A percentile compares a stretch with the other conserved stretches of the same genome.
These are phyloP conservation scores for Natrix natrix DNA, from an alignment of 2,797 vertebrate genomes.

Conservation along the genomic window DNA sequence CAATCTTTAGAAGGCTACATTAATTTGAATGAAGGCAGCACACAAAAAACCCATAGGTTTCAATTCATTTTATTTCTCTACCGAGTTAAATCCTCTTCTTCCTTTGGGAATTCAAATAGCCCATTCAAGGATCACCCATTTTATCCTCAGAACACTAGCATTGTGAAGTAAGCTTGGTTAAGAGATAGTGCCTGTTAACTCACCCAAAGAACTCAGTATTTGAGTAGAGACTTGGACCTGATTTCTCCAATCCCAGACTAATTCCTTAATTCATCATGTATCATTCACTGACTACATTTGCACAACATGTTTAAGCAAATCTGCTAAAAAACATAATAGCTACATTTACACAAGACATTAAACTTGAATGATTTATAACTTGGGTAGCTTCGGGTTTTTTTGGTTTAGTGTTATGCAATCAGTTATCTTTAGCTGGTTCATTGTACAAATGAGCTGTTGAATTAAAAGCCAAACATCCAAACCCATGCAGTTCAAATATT, in stretches of 20 bases:
- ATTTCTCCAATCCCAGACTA: not conserved
- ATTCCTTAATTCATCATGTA: not conserved
- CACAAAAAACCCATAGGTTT: not conserved
- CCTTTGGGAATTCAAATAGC: not conserved
- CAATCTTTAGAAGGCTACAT: not conserved
- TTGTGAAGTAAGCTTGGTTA: not conserved
- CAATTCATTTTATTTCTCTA: not conserved
- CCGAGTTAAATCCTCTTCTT: not conserved
- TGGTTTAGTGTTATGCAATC: not conserved
- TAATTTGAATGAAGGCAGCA: not conserved
- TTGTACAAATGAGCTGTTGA: not conserved
- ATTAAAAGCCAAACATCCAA: not conserved
- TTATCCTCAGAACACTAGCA: not conserved
- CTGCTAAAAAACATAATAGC: not conserved
- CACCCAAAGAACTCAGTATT: not conserved
- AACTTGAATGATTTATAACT: not conserved
- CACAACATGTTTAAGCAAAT: not conserved
- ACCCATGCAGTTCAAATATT: not conserved
- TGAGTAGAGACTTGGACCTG: not conserved
- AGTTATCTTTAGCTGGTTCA: not conserved
- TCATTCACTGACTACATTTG: not conserved
- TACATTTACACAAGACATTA: not conserved
- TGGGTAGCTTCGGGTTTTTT: not conserved
- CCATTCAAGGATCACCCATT: not conserved
- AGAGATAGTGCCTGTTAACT: not conserved